A percentile compares a stretch with the other conserved stretches of the same genome.
Conservation (phyloP, 2,888 invertebrate species). For the Theodoxus fluviatilis region DNA sequence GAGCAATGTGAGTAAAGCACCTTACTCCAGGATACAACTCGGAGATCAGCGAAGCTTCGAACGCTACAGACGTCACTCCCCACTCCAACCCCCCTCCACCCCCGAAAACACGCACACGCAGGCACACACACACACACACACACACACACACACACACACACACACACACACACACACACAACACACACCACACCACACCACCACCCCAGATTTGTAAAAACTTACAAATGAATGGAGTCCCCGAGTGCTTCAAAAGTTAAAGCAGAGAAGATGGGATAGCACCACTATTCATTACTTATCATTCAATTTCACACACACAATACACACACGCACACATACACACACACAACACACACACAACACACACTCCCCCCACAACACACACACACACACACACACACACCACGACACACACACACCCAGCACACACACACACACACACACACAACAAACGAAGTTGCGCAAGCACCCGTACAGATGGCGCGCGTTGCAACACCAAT, state of each 20-base stretch:
- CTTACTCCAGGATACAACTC: too few relatives aligned
- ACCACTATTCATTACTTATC: too few relatives aligned
- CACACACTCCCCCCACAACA: slow-evolving; percentile 1
- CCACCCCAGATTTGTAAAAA: too few relatives aligned
- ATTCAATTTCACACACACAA: too few relatives aligned
- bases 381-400: slow-evolving; percentile 4
- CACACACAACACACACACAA: slow-evolving; percentile 2
- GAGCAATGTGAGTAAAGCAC: too few relatives aligned
- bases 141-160: slow-evolving; percentile 22
- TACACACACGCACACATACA: slow-evolving; percentile 18
- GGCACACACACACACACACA: slow-evolving; percentile 22
- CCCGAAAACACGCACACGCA: not conserved
- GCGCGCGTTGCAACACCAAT: not conserved
- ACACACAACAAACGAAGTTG: slow-evolving; percentile 14
- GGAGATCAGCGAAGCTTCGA: too few relatives aligned
- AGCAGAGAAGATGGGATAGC: too few relatives aligned
- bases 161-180: slow-evolving; percentile 17
- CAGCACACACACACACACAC: slow-evolving; percentile 16
- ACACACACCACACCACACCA: too few relatives aligned
- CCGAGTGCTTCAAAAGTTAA: too few relatives aligned
- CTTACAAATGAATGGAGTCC: too few relatives aligned
- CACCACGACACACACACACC: not conserved
- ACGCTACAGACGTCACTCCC: too few relatives aligned
- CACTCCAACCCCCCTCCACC: too few relatives aligned
- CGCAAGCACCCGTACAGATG: slow-evolving; percentile 14